Percentiles rank a stretch among this genome's conserved stretches.
Evolutionary conservation across 1,140 invertebrate species (phyloP).

Genomic region (Zaprionus taronus): DNA sequence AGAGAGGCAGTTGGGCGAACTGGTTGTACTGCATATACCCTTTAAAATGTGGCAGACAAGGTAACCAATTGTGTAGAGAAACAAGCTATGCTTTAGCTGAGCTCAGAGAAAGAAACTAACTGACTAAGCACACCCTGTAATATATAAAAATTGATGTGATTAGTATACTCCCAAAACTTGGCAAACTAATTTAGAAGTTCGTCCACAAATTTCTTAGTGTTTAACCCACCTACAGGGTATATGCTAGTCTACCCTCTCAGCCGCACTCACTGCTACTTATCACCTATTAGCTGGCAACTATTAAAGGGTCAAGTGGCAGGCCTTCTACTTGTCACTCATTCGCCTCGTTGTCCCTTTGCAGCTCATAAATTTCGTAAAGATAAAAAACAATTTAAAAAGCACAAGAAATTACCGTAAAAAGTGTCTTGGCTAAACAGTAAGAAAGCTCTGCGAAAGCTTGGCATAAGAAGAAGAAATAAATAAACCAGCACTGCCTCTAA

Average conservation of each 20-base stretch:
- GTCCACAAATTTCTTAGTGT: not conserved
- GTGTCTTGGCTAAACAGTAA: not conserved
- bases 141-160: not conserved
- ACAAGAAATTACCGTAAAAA: not conserved
- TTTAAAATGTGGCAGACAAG: not conserved
- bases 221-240: slow-evolving; percentile 19
- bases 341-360: not conserved
- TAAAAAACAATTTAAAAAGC: slow-evolving; percentile 11
- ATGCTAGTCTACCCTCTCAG: not conserved
- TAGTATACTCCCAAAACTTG: not conserved
- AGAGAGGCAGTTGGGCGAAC: not conserved
- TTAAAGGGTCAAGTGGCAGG: slow-evolving; percentile 67
- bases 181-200: not conserved
- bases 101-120: no score
- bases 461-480: not conserved
- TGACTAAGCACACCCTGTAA: not conserved
- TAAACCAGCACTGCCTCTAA: not conserved
- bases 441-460: not conserved
- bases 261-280: slow-evolving; percentile 44
- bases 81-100: no score
- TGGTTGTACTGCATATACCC: not conserved
- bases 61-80: no score
- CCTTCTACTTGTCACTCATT: not conserved
- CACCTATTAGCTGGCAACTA: slow-evolving; percentile 65
- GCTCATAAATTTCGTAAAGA: not conserved